Evolutionary conservation across 2,888 invertebrate species (phyloP).

Genomic region (Xanthia icteritia): DNA sequence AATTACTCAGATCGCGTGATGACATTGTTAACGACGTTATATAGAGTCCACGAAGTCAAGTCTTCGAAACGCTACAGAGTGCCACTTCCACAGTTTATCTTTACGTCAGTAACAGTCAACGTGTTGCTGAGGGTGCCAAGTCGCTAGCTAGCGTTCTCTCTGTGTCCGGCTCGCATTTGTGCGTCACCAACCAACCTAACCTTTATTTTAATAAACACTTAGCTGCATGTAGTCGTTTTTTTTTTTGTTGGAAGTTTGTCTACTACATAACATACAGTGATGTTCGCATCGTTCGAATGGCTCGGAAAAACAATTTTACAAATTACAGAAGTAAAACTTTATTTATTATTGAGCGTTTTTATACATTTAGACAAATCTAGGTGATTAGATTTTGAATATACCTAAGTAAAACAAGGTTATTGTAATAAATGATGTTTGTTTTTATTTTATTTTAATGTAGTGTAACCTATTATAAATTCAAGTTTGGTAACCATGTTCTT

Average conservation of each 20-base stretch:
- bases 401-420: neutral
- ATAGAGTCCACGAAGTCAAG: no score
- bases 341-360: neutral
- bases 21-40: constrained; percentile 18
- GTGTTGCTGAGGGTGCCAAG: neutral
- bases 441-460: neutral
- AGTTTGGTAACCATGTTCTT: neutral
- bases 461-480: neutral
- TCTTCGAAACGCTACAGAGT: neutral
- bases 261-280: neutral
- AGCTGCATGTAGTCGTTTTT: neutral
- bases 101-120: no score
- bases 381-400: neutral
- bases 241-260: neutral
- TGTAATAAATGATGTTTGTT: neutral
- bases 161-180: neutral
- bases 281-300: neutral
- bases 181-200: neutral
- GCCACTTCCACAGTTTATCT: neutral
- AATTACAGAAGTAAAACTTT: neutral
- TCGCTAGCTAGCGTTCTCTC: neutral
- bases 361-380: neutral
- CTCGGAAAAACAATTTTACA: neutral
- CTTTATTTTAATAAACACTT: neutral
- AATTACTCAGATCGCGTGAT: constrained; percentile 39